Evolutionary conservation across 2,113 vertebrate genomes (phyloP).

Genomic region (Clinocottus analis): DNA sequence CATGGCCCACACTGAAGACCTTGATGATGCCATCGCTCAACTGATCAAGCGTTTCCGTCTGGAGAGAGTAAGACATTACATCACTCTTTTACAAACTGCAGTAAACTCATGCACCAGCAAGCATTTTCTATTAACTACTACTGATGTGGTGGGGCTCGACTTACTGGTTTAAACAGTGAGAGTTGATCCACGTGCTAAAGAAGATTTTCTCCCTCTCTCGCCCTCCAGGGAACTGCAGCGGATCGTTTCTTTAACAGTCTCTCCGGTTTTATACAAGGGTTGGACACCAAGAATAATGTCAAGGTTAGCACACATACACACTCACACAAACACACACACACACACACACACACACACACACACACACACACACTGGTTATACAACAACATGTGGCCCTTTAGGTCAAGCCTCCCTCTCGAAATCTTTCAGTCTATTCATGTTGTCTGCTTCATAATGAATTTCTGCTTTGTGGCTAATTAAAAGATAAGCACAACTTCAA

Average conservation of each 20-base stretch:
- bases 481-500: neutral
- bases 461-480: neutral
- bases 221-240: conserved; percentile 87
- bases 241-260: conserved; percentile 93
- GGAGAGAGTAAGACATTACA: conserved; percentile 83
- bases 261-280: conserved; percentile 89
- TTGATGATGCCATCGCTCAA: conserved; percentile 87
- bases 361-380: conserved; percentile 3
- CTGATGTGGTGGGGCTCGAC: neutral
- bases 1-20: conserved; percentile 85
- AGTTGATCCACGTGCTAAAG: conserved; percentile 10
- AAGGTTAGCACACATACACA: conserved; percentile 86
- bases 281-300: conserved; percentile 94
- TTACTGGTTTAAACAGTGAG: conserved; percentile 1
- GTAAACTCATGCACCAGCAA: neutral
- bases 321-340: neutral
- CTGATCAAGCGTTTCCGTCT: conserved; percentile 88
- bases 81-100: neutral
- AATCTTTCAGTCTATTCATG: neutral
- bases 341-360: conserved; percentile 5
- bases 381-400: neutral
- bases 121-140: neutral
- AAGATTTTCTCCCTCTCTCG: neutral
- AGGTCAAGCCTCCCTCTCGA: neutral
- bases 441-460: neutral